Evolutionary conservation across 2,113 vertebrate species (phyloP).

Genomic region (Actenoides lindsayi): DNA sequence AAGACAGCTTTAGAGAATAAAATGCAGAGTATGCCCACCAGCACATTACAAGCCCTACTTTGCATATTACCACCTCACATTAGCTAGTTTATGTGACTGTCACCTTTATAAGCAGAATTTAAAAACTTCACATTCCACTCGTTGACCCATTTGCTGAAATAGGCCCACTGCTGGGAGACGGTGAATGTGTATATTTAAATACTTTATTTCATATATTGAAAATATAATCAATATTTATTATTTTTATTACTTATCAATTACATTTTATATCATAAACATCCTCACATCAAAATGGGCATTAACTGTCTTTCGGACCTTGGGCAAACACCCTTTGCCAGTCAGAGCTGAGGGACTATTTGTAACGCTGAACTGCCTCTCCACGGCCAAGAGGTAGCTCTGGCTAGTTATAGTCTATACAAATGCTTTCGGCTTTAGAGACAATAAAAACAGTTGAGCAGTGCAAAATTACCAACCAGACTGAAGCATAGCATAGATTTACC

Average conservation of each 20-base stretch:
- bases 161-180: no score
- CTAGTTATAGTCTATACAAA: neutral
- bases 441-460: neutral
- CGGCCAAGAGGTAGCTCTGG: neutral
- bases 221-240: neutral
- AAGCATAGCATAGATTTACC: accelerated
- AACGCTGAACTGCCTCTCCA: neutral
- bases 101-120: neutral
- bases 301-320: neutral
- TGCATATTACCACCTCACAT: neutral
- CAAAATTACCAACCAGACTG: neutral
- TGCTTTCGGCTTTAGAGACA: neutral
- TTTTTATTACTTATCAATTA: neutral
- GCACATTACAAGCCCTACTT: neutral
- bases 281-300: neutral
- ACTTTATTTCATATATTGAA: neutral
- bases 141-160: neutral
- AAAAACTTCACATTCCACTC: neutral
- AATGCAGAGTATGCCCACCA: neutral
- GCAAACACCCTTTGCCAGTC: neutral
- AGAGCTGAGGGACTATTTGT: neutral
- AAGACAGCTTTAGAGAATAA: neutral
- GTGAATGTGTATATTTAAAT: neutral
- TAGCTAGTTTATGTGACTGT: neutral
- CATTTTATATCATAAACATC: neutral